Evolutionary conservation across 2,113 vertebrate genomes (phyloP), one percentile per base, ranked within the genome.

Genomic region (Coryphaenoides rupestris): DNA sequence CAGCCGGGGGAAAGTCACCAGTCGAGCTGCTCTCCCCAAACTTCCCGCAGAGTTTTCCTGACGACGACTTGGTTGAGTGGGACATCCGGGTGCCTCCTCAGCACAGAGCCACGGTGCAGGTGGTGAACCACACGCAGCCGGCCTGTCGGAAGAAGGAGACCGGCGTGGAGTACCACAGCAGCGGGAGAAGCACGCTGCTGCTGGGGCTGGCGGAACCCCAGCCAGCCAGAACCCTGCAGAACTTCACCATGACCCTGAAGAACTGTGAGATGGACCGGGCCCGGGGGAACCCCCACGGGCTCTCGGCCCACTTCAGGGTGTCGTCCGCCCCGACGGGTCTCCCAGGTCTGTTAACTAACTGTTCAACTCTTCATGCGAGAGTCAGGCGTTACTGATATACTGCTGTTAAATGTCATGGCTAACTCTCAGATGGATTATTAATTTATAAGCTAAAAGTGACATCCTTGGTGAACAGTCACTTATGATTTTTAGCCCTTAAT

Each of bases 21-120:
- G 23, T 86, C 0, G 91, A 88, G 15, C 78, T 97, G 66, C 86
- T 95, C 78, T 94, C 96, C 0, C 92, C 95, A 10, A 92, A 95
- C 85, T 98, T 93, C 70, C 94, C 94, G 0, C 62, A 62, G 0
- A 92, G 92, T 57, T 94, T 96, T 55, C 93, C 95, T 0, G 89
- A 95, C 55, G 91, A 94, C 0, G 92, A 93, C 21, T 80, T 69
- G 33, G 93, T 96, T 91, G 90, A 91, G 0, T 98, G 95, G 95
- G 77, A 89, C 68, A 94, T 98, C 15, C 26, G 80, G 1, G 13
- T 96, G 2, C 92, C 95, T 0, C n/a, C 68, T 0, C 84, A 69
- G 50, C 85, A 95, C 77, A 73, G 87, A 60, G 73, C 90, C 0
- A 78, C 75, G 0, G 74, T 98, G 21, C 72, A 80, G 54, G 89